Conservation (phyloP, 2,888 invertebrate species). For the Helobdella robusta region DNA sequence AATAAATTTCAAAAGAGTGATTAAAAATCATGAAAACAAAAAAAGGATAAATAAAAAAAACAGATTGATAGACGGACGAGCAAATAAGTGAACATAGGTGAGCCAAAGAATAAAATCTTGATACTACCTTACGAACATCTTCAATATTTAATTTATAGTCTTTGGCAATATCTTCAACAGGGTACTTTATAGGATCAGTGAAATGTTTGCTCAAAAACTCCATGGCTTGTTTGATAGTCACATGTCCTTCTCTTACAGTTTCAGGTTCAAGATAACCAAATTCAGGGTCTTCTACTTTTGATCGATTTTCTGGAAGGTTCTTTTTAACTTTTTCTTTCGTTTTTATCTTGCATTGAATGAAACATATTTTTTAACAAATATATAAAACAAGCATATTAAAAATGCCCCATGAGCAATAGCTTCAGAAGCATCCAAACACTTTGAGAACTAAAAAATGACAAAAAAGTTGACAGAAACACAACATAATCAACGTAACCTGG, state of each 20-base stretch:
- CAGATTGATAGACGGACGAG: background rate
- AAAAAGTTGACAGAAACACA: too few relatives aligned
- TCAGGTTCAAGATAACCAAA: slow-evolving; percentile 64
- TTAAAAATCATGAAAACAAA: background rate
- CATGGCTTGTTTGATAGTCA: slow-evolving; percentile 59
- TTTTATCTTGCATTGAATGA: too few relatives aligned
- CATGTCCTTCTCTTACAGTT: slow-evolving; percentile 57
- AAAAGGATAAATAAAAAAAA: background rate
- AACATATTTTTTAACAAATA: too few relatives aligned
- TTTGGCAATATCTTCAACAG: slow-evolving; percentile 57
- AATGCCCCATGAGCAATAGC: too few relatives aligned
- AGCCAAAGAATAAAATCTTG: background rate
- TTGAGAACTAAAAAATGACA: too few relatives aligned
- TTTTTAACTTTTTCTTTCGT: slow-evolving; percentile 1
- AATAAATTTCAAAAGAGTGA: too few relatives aligned
- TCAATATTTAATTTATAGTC: slow-evolving; percentile 62
- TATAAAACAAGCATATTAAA: too few relatives aligned
- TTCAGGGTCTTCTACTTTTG: slow-evolving; percentile 52
- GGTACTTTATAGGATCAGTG: slow-evolving; percentile 56
- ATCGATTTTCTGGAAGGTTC: slow-evolving; percentile 27
- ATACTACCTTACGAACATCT: slow-evolving; percentile 55
- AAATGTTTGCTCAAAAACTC: slow-evolving; percentile 61
- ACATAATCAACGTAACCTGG: too few relatives aligned
- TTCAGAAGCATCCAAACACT: too few relatives aligned
- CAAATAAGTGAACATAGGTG: background rate